Evolutionary conservation across 2,888 invertebrate genomes (phyloP), one percentile per base, ranked within the genome.

Genomic region (Crematogaster levior): DNA sequence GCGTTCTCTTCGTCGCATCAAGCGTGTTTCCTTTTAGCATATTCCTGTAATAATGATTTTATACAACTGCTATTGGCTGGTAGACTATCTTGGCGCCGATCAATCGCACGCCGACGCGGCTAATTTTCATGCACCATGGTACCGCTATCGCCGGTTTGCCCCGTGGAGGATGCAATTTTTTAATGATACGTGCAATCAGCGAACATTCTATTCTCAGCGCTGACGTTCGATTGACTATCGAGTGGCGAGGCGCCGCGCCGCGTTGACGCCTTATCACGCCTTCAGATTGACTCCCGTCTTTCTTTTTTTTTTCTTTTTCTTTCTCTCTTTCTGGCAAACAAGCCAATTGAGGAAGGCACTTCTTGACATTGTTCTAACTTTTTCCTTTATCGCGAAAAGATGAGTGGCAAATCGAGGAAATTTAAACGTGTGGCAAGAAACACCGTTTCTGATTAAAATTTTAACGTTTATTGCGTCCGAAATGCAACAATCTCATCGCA

Each of bases 121-220:
- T 79, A 79, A 79, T 79, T 79, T 61, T 30, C 56, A 79, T 43
- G 70, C 43, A 70, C 30, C 70, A 5, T 56, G 77, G 12, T 12
- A 51, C 63, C 70, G 56, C 40, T 79, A 79, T 79, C 77, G 70
- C 68, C 21, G 40, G 30, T 53, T 18, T 77, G 53, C 70, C 72
- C 77, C 84, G 73, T 82, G 81, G 88, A 85, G 88, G 86, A 88
- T 85, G 79, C 85, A 90, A 83, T 88, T 89, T 89, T 86, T 87
- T 84, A 86, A 86, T 73, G 90, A 90, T 90, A 90, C 82, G 81
- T 86, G 83, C 85, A 91, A 89, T 91, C 88, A 80, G 80, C 80
- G 60, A 75, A 63, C 86, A 88, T 91, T 93, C 92, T 93, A 93
- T 93, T 93, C 92, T 89, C 90, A 93, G 93, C 92, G 91, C 92